A percentile compares a stretch with the other conserved stretches of the same genome.
Conservation (phyloP, 30 jellyfish, hydroid and myxozoan species). For the Thelohanellus kitauei region DNA sequence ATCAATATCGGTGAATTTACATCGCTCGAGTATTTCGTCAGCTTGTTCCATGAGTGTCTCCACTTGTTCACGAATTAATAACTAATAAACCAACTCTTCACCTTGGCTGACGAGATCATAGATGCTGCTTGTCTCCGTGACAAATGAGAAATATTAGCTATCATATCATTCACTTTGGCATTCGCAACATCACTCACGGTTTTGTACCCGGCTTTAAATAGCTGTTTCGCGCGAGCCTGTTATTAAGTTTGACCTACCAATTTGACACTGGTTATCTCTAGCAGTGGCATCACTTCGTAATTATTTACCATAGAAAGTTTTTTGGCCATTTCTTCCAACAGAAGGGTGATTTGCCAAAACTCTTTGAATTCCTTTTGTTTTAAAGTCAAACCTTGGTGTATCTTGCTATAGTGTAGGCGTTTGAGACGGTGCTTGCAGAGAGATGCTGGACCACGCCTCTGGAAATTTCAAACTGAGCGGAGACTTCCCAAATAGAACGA, state of each 20-base stretch:
- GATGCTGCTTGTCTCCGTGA: no score
- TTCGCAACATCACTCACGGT: slow-evolving; percentile 33
- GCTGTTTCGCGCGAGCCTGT: slow-evolving; percentile 66
- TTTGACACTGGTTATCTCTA: slow-evolving; percentile 70
- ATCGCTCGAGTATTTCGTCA: no score
- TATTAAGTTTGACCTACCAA: slow-evolving; percentile 13
- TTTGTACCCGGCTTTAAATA: slow-evolving; percentile 44
- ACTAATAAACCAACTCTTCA: no score
- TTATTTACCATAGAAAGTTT: slow-evolving; percentile 19
- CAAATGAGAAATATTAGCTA: no score
- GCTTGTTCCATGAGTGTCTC: no score
- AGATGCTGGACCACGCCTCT: slow-evolving; percentile 45
- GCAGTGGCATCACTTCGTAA: slow-evolving; percentile 23
- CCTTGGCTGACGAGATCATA: no score
- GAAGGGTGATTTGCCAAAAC: slow-evolving; percentile 16
- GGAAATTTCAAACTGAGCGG: slow-evolving; percentile 13
- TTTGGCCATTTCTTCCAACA: slow-evolving; percentile 18
- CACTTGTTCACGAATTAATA: no score
- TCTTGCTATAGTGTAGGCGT: background rate
- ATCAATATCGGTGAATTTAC: no score
- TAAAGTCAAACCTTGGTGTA: background rate
- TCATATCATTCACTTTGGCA: no score
- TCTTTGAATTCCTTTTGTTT: slow-evolving; percentile 30
- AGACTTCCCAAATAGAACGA: slow-evolving; percentile 25
- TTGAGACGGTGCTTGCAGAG: background rate